Evolutionary conservation across 2,797 vertebrate genomes (phyloP).

Genomic region (Tenualosa ilisha): DNA sequence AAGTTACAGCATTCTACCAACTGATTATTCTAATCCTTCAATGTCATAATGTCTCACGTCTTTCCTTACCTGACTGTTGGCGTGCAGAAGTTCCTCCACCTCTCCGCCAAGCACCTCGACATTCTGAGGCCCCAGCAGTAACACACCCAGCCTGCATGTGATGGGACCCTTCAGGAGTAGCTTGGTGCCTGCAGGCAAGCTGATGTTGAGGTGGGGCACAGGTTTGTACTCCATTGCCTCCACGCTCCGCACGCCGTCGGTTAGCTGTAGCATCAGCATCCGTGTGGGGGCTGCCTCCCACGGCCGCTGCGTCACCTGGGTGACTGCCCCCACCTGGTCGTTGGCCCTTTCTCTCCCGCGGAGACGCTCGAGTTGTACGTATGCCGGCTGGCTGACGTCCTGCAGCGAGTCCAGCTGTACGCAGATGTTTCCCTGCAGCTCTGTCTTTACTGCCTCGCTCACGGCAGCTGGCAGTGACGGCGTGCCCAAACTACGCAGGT

Average conservation of each 20-base stretch:
- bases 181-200: slow-evolving; percentile 90
- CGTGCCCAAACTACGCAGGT: slow-evolving; percentile 87
- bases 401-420: slow-evolving; percentile 91
- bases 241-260: slow-evolving; percentile 88
- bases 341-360: slow-evolving; percentile 83
- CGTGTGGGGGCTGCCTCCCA: slow-evolving; percentile 89
- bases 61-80: slow-evolving; percentile 76
- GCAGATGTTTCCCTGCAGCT: slow-evolving; percentile 84
- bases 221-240: slow-evolving; percentile 93
- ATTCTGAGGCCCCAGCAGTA: slow-evolving; percentile 87
- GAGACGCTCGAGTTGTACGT: slow-evolving; percentile 86
- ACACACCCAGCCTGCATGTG: slow-evolving; percentile 85
- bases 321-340: slow-evolving; percentile 84
- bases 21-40: not conserved
- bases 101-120: slow-evolving; percentile 90
- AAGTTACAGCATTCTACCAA: not conserved
- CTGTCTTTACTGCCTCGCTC: slow-evolving; percentile 77
- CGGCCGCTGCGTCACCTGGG: slow-evolving; percentile 79
- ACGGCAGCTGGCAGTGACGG: slow-evolving; percentile 84
- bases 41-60: not conserved
- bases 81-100: slow-evolving; percentile 86
- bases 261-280: slow-evolving; percentile 91
- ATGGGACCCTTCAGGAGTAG: slow-evolving; percentile 84
- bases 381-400: slow-evolving; percentile 91
- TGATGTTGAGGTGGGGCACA: slow-evolving; percentile 77